A percentile compares a stretch with the other conserved stretches of the same genome.
Evolutionary conservation across 2,797 vertebrate genomes (phyloP).

Genomic region (Phrynocephalus vlangalii): DNA sequence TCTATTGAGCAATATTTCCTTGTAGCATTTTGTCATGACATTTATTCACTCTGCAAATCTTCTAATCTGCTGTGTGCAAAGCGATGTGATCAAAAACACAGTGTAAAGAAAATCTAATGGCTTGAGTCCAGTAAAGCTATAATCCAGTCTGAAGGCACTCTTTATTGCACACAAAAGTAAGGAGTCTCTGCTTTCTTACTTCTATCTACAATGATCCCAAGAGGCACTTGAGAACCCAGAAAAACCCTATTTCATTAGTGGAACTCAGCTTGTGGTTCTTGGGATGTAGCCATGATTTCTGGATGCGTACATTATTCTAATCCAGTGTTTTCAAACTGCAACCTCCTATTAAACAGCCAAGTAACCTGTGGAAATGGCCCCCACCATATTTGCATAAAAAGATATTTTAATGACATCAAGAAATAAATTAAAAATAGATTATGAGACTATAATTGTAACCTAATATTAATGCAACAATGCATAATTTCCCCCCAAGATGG

Average conservation of each 20-base stretch:
- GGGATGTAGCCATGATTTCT: slow-evolving; percentile 7
- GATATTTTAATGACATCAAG: too few relatives aligned
- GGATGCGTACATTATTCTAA: slow-evolving; percentile 32
- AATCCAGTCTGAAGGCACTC: neutral
- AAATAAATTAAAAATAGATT: too few relatives aligned
- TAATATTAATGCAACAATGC: too few relatives aligned
- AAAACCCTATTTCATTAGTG: neutral
- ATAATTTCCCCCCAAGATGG: too few relatives aligned
- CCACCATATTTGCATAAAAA: too few relatives aligned
- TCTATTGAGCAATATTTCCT: slow-evolving; percentile 28
- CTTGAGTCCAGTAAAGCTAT: neutral
- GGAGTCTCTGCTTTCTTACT: neutral
- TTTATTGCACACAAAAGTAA: too few relatives aligned
- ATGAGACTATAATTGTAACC: too few relatives aligned
- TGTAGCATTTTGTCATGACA: slow-evolving; percentile 35
- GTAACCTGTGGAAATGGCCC: too few relatives aligned
- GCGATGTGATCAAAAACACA: slow-evolving; percentile 42
- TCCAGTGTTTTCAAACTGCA: neutral
- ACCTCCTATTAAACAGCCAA: too few relatives aligned
- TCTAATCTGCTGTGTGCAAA: slow-evolving; percentile 32
- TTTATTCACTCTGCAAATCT: slow-evolving; percentile 30
- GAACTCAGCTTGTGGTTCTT: neutral
- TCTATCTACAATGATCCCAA: neutral
- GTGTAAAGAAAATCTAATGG: slow-evolving; percentile 47
- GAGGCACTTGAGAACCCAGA: neutral